Conservation (phyloP, 1,140 invertebrate genomes). For the Centruroides sculpturatus region DNA sequence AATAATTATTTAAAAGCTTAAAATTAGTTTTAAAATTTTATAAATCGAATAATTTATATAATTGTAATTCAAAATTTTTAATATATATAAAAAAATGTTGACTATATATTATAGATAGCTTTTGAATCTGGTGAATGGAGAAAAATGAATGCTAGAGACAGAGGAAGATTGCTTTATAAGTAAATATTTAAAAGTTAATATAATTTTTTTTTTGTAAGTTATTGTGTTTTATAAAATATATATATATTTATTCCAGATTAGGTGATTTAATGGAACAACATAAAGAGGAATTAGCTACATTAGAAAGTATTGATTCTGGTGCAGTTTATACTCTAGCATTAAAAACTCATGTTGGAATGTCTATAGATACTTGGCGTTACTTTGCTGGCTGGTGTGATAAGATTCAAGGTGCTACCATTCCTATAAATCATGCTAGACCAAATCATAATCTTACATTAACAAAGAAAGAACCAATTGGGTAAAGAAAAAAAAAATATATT, state of each 20-base stretch:
- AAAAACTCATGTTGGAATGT: constrained; percentile 90
- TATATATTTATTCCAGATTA: constrained; percentile 39
- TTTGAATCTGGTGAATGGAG: constrained; percentile 78
- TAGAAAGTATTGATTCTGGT: constrained; percentile 82
- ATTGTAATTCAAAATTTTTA: too few species aligned
- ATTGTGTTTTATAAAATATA: constrained; percentile 4
- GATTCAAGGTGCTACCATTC: constrained; percentile 39
- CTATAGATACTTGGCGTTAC: constrained; percentile 80
- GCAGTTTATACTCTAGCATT: constrained; percentile 88
- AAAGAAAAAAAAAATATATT: constrained; percentile 16
- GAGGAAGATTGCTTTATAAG: constrained; percentile 56
- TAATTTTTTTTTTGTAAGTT: not conserved
- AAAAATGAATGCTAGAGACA: constrained; percentile 68
- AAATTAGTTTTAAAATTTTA: too few species aligned
- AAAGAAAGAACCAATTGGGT: constrained; percentile 72
- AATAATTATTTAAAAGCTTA: too few species aligned
- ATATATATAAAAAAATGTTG: too few species aligned
- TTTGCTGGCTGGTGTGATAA: constrained; percentile 49
- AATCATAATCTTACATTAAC: constrained; percentile 81
- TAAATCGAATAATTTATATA: too few species aligned
- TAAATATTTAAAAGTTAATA: constrained; percentile 24
- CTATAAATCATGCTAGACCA: constrained; percentile 58
- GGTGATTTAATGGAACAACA: constrained; percentile 88
- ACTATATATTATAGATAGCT: constrained; percentile 33
- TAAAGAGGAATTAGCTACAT: constrained; percentile 83